Percentiles rank a stretch among this genome's conserved stretches.
Conservation (phyloP, 2,797 vertebrate species). For the Lophius americanus region DNA sequence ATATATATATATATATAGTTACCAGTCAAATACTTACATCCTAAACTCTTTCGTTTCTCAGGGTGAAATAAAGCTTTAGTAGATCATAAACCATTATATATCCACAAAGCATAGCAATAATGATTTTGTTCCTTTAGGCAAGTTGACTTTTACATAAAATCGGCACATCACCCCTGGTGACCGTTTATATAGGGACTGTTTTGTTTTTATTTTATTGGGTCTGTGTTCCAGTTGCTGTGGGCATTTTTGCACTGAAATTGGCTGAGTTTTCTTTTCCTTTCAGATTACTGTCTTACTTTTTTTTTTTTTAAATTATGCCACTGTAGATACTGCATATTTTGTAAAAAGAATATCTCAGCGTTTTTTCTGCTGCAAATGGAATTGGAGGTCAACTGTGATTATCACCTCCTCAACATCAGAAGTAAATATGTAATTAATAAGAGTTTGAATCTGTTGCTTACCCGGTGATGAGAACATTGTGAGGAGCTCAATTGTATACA, state of each 20-base stretch:
- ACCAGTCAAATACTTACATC: constrained; percentile 44
- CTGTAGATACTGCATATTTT: constrained; percentile 81
- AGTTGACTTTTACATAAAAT: constrained; percentile 29
- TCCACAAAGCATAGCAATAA: constrained; percentile 80
- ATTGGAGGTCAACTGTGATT: constrained; percentile 37
- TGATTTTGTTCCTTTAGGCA: constrained; percentile 53
- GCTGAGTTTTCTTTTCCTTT: constrained; percentile 49
- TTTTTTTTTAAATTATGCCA: constrained; percentile 63
- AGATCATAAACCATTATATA: constrained; percentile 47
- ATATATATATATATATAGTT: constrained; percentile 44
- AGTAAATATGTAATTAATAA: constrained; percentile 60
- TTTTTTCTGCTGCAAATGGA: constrained; percentile 53
- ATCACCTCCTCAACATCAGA: constrained; percentile 38
- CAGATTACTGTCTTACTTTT: constrained; percentile 51
- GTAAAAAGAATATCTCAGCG: constrained; percentile 65
- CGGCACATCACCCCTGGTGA: constrained; percentile 30
- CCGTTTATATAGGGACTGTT: constrained; percentile 56
- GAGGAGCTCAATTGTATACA: constrained; percentile 26
- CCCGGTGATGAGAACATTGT: constrained; percentile 13
- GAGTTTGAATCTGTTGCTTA: constrained; percentile 45
- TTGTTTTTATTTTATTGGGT: constrained; percentile 45
- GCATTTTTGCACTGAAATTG: constrained; percentile 79
- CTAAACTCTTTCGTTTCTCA: constrained; percentile 74
- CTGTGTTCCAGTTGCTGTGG: constrained; percentile 57
- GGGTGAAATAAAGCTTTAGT: constrained; percentile 78